Conservation (phyloP, 2,113 vertebrate genomes). For the Clupea harengus region DNA sequence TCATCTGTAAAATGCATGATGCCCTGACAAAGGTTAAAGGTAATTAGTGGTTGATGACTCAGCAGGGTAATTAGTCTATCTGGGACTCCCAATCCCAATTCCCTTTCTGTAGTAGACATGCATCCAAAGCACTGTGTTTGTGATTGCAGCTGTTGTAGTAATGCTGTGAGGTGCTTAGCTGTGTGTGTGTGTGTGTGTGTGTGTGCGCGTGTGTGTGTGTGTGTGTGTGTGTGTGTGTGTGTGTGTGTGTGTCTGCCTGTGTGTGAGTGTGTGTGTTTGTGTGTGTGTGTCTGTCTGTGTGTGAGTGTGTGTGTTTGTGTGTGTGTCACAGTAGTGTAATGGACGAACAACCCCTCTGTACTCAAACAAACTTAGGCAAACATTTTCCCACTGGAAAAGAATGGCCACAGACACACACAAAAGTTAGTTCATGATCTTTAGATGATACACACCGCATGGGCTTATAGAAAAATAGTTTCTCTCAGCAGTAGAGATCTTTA, state of each 20-base stretch:
- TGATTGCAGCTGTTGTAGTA: no score
- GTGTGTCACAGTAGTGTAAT: slow-evolving; percentile 5
- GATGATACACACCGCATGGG: slow-evolving; percentile 27
- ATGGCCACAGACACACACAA: slow-evolving; percentile 17
- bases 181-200: neutral
- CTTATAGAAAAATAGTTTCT: slow-evolving; percentile 50
- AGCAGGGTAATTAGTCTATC: slow-evolving; percentile 11
- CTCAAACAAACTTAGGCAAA: slow-evolving; percentile 16
- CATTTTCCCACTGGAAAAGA: slow-evolving; percentile 14
- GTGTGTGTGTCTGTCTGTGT: neutral
- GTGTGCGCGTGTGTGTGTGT: neutral
- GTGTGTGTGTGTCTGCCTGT: neutral
- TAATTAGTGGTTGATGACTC: slow-evolving; percentile 39
- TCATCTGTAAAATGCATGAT: slow-evolving; percentile 23
- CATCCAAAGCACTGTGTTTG: no score
- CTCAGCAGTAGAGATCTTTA: slow-evolving; percentile 13
- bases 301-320: neutral
- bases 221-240: neutral
- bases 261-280: neutral
- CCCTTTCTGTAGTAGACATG: neutral
- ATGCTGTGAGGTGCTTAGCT: no score
- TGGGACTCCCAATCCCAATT: slow-evolving; percentile 15
- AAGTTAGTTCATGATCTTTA: slow-evolving; percentile 17
- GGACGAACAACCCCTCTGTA: neutral
- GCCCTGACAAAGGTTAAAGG: slow-evolving; percentile 24